Evolutionary conservation across 2,888 invertebrate species (phyloP).

Genomic region (Bhutanitis thaidina): DNA sequence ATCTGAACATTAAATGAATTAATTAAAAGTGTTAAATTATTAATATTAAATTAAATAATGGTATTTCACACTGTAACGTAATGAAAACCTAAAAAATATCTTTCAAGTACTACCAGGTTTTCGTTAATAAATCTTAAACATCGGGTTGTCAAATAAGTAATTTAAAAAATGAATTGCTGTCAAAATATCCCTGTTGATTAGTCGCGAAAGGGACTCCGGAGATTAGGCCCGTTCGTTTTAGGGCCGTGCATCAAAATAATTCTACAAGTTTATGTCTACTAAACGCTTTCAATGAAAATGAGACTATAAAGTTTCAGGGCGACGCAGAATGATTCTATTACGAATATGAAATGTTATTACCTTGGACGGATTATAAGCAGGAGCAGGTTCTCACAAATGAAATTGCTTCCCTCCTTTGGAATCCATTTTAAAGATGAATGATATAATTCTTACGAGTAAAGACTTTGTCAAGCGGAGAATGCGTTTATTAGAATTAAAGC

Average conservation of each 20-base stretch:
- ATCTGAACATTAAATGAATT: no score
- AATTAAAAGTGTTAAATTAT: no score
- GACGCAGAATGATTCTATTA: constrained; percentile 79
- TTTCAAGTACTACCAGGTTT: no score
- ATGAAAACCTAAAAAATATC: no score
- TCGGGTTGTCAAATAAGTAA: constrained; percentile 39
- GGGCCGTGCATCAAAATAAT: constrained; percentile 68
- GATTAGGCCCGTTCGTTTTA: constrained; percentile 55
- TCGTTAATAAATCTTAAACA: no score
- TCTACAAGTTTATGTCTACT: constrained; percentile 76
- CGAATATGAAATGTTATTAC: constrained; percentile 80
- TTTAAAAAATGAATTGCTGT: constrained; percentile 43
- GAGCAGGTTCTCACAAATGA: constrained; percentile 78
- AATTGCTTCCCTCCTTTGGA: constrained; percentile 77
- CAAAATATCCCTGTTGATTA: constrained; percentile 50
- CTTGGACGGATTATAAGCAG: constrained; percentile 79
- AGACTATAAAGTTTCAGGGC: constrained; percentile 77
- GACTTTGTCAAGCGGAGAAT: constrained; percentile 65
- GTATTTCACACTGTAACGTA: no score
- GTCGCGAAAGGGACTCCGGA: constrained; percentile 52
- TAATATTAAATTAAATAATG: no score
- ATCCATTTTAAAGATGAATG: constrained; percentile 78
- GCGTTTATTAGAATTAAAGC: constrained; percentile 49
- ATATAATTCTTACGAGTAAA: constrained; percentile 75
- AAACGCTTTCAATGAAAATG: constrained; percentile 79